Percentiles rank a stretch among this genome's conserved stretches.
Evolutionary conservation across 1,140 invertebrate genomes (phyloP).

Genomic region (Radopholus similis): DNA sequence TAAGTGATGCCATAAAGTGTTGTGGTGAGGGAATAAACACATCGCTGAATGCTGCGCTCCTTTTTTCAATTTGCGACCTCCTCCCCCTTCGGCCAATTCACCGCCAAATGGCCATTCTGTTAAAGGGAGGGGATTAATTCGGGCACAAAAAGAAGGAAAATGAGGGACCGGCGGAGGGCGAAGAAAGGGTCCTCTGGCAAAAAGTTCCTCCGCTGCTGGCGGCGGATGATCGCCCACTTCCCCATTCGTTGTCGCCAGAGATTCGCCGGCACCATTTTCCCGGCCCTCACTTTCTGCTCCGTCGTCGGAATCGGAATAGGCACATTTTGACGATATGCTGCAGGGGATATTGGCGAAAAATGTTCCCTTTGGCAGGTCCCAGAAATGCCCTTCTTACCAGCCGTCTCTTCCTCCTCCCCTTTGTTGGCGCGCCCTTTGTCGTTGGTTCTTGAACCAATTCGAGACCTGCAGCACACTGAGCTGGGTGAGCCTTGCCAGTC

Average conservation of each 20-base stretch:
- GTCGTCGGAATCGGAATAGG: background rate
- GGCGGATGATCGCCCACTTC: conserved; percentile 1
- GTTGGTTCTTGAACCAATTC: conserved; percentile 97
- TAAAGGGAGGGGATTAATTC: background rate
- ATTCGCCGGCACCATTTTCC: background rate
- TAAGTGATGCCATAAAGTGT: no score
- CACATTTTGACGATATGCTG: no score
- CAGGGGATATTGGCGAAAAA: background rate
- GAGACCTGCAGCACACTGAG: conserved; percentile 94
- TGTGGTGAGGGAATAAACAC: no score
- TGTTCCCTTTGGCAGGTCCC: background rate
- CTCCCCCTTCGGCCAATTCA: background rate
- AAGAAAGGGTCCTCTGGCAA: background rate
- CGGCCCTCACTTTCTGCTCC: conserved; percentile 18
- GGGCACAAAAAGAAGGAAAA: background rate
- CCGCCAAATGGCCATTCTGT: conserved; percentile 2
- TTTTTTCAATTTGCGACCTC: no score
- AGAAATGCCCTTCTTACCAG: background rate
- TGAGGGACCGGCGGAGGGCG: background rate
- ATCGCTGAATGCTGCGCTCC: no score
- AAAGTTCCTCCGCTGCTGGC: background rate
- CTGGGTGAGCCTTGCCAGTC: conserved; percentile 89
- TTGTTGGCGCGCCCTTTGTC: conserved; percentile 69
- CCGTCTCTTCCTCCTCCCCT: conserved; percentile 1
- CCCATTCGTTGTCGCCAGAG: background rate